phyloP scores from a whole-genome alignment of 1,140 invertebrate species.

The Lepidostoma basale region DNA sequence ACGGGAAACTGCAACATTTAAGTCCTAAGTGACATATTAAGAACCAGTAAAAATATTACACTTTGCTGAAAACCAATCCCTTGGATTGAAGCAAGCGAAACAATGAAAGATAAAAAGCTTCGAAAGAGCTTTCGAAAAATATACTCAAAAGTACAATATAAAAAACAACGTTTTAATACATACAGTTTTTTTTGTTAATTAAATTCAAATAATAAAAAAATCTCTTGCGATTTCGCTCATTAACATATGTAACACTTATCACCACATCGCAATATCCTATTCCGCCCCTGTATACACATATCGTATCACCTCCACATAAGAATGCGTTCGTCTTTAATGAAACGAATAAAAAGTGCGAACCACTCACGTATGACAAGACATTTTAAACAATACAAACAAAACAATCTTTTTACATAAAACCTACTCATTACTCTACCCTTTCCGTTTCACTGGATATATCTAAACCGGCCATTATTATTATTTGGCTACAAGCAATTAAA shows the following conservation, averaged over 20 bases:
- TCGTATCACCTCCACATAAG: slow-evolving; percentile 18
- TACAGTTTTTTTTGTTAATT: too few species aligned
- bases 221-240: background rate
- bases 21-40: too few species aligned
- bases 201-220: too few species aligned
- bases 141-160: too few species aligned
- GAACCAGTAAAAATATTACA: too few species aligned
- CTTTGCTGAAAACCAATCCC: too few species aligned
- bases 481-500: background rate
- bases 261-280: background rate
- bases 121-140: too few species aligned
- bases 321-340: background rate
- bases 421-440: slow-evolving; percentile 10
- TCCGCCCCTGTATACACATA: background rate
- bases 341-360: background rate
- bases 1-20: too few species aligned
- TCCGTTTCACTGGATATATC: slow-evolving; percentile 9
- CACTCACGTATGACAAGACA: background rate
- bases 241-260: background rate
- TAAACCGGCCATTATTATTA: slow-evolving; percentile 25
- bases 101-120: too few species aligned
- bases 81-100: too few species aligned
- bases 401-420: background rate
- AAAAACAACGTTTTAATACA: too few species aligned
- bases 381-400: background rate